A percentile compares a stretch with the other conserved stretches of the same genome.
Evolutionary conservation across 2,113 vertebrate species (phyloP).

Genomic region (Lates calcarifer): DNA sequence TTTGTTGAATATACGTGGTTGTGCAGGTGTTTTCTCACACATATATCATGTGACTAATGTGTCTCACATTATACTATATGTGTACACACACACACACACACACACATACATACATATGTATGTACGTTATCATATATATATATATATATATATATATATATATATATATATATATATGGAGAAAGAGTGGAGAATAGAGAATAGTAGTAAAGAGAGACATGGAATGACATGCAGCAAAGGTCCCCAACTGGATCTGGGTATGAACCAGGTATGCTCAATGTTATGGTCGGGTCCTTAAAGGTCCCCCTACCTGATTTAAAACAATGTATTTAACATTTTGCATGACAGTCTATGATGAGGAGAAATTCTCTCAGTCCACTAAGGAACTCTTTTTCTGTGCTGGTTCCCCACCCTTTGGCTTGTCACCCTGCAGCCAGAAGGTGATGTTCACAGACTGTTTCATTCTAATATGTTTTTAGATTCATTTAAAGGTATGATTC

Average conservation of each 20-base stretch:
- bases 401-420: not conserved
- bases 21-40: not conserved
- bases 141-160: too few relatives aligned
- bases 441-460: not conserved
- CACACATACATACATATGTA: too few relatives aligned
- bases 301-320: not conserved
- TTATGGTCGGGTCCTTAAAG: not conserved
- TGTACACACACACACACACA: too few relatives aligned
- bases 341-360: not conserved
- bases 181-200: not conserved
- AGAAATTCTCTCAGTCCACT: not conserved
- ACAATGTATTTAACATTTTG: not conserved
- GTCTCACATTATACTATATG: too few relatives aligned
- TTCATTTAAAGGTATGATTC: not conserved
- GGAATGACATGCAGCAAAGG: not conserved
- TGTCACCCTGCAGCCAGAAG: not conserved
- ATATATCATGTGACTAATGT: too few relatives aligned
- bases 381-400: conserved; percentile 3
- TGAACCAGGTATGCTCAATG: not conserved
- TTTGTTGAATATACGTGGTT: not conserved
- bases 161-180: not conserved
- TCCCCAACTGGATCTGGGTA: not conserved
- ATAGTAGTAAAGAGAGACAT: not conserved
- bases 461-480: not conserved
- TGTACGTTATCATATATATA: too few relatives aligned